Evolutionary conservation across 1,140 invertebrate genomes (phyloP).

Genomic region (Danaus plexippus): DNA sequence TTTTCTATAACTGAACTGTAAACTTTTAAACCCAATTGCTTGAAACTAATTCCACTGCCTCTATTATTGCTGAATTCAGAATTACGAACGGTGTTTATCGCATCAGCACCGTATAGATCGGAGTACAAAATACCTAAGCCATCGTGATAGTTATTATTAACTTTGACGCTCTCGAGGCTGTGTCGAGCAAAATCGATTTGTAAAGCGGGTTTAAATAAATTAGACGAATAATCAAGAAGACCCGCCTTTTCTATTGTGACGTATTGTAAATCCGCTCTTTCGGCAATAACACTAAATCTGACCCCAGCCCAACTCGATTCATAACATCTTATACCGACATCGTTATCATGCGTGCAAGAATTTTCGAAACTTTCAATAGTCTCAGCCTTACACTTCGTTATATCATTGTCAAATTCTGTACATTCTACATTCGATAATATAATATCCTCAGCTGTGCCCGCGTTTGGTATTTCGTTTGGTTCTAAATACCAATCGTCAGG

Average conservation of each 20-base stretch:
- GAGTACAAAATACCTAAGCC: slow-evolving; percentile 91
- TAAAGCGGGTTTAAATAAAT: slow-evolving; percentile 91
- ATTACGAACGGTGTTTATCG: slow-evolving; percentile 88
- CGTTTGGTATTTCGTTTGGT: slow-evolving; percentile 83
- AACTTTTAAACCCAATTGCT: slow-evolving; percentile 88
- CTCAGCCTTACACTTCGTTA: slow-evolving; percentile 90
- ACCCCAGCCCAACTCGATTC: slow-evolving; percentile 94
- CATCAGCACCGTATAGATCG: slow-evolving; percentile 88
- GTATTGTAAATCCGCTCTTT: slow-evolving; percentile 89
- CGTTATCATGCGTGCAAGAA: slow-evolving; percentile 88
- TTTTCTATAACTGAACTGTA: slow-evolving; percentile 84
- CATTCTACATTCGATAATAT: slow-evolving; percentile 91
- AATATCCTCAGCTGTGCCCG: slow-evolving; percentile 83
- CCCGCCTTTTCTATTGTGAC: slow-evolving; percentile 93
- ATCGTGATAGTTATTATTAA: slow-evolving; percentile 88
- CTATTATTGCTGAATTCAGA: slow-evolving; percentile 90
- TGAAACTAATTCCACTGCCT: slow-evolving; percentile 90
- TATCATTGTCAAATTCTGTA: slow-evolving; percentile 91
- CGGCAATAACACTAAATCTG: slow-evolving; percentile 88
- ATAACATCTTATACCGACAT: slow-evolving; percentile 91
- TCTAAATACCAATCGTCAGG: slow-evolving; percentile 92
- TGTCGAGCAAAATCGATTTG: slow-evolving; percentile 97
- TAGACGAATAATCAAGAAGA: slow-evolving; percentile 92
- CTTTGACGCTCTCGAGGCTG: slow-evolving; percentile 85
- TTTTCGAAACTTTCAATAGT: slow-evolving; percentile 86